These are phyloP conservation scores for Corythornis madagascariensis DNA, from an alignment of 2,113 vertebrate genomes.

Conservation along the genomic window DNA sequence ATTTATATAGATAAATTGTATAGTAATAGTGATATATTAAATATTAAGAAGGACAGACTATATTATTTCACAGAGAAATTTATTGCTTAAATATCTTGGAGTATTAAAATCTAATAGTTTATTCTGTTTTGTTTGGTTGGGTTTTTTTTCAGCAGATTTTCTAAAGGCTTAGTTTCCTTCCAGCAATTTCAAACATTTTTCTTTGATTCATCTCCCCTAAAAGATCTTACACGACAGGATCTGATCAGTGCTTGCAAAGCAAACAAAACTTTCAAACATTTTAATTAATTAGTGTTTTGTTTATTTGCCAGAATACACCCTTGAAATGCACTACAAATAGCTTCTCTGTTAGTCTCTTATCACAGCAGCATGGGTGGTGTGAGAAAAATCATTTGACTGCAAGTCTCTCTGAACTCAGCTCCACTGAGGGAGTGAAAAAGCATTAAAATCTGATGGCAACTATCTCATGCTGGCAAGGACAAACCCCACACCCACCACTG, in stretches of 20 bases:
- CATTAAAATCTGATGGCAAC: slow-evolving; percentile 5
- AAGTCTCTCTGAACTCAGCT: slow-evolving; percentile 39
- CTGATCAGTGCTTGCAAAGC: neutral
- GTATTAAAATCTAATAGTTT: neutral
- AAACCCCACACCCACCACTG: neutral
- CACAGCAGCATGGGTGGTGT: slow-evolving; percentile 13
- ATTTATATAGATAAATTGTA: neutral
- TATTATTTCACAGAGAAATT: neutral
- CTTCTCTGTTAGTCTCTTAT: slow-evolving; percentile 49
- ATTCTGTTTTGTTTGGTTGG: neutral
- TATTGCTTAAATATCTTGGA: neutral
- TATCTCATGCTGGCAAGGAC: slow-evolving; percentile 1
- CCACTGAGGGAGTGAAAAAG: neutral
- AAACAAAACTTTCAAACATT: slow-evolving; percentile 51
- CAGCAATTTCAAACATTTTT: slow-evolving; percentile 35
- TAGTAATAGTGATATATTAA: neutral
- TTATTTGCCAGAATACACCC: slow-evolving; percentile 14
- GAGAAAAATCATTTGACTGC: slow-evolving; percentile 15
- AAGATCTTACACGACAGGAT: slow-evolving; percentile 28
- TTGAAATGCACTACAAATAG: slow-evolving; percentile 56
- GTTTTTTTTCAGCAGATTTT: neutral
- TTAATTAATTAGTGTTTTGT: slow-evolving; percentile 60
- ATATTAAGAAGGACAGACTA: neutral
- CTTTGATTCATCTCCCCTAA: slow-evolving; percentile 31
- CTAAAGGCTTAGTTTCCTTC: neutral